Base-by-base conservation (phyloP, 92 coral and sea anemone genomes). In the Heteractis magnifica region DNA sequence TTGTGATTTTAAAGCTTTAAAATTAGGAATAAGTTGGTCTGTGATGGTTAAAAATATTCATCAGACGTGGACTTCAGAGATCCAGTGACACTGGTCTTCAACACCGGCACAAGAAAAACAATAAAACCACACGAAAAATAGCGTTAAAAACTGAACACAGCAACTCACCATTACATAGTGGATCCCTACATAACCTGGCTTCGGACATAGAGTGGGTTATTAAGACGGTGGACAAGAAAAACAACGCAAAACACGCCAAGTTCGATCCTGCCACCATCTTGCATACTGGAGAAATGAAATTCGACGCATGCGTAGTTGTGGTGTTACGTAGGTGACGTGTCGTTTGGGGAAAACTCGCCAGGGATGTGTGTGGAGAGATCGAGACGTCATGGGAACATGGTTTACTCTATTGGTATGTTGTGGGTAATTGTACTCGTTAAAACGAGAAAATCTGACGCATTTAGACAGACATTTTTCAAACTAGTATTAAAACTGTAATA, bases 281-380 rank as follows among this genome's bases (percentile, higher is more conserved):
- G 77, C 72, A 78, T 81, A 56, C 14, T 80, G 77, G 81, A 84
- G 84, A 73, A 71, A 75, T 16, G 77, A 80, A 60, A 81, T 52
- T 86, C 82, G 53, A 87, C 93, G 93, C 93, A 86, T 90, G 93
- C 93, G 89, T 86, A 21, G 55, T 77, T 74, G 86, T 23, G 81
- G 84, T 90, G 93, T 87, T 90, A 84, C 93, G 93, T 79, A 83
- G 88, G 89, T 90, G 93, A 90, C 93, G 93, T 90, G 93, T 90
- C 93, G 87, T 76, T 90, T 81, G 72, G 81, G 11, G 78, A 51
- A 15, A 44, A 81, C 83, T 81, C 86, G 72, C 19, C 10, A 72
- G 3, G 52, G 75, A 74, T 81, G 85, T 75, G 85, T 81, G 49
- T 85, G 70, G 77, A 23, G 73, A 68, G 8, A 4, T n/a, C n/a